These are phyloP conservation scores for Neoitamus cyanurus DNA, from an alignment of 2,888 invertebrate species.

Conservation along the genomic window DNA sequence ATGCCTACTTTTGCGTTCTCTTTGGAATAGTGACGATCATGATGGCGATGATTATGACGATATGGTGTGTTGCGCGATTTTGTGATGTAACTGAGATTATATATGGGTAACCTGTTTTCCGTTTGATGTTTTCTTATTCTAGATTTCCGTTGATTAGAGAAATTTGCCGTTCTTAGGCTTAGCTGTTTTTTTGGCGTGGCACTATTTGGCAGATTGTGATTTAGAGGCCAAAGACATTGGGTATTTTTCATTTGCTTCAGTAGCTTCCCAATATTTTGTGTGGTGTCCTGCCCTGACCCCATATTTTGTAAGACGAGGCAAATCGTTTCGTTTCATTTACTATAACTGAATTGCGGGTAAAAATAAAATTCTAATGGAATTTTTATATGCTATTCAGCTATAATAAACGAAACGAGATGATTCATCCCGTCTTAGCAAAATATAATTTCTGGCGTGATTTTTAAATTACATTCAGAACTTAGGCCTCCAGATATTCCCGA, in stretches of 20 bases:
- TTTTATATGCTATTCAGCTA: too few species aligned
- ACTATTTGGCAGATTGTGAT: background rate
- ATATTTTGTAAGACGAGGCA: too few species aligned
- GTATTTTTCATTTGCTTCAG: background rate
- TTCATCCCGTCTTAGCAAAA: too few species aligned
- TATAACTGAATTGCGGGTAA: too few species aligned
- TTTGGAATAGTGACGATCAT: background rate
- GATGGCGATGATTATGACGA: background rate
- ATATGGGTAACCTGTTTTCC: background rate
- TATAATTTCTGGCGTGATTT: too few species aligned
- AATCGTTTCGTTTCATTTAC: too few species aligned
- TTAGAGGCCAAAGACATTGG: background rate
- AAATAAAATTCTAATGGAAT: too few species aligned
- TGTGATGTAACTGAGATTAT: background rate
- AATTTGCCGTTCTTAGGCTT: background rate
- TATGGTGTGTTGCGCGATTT: background rate
- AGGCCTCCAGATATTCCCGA: too few species aligned
- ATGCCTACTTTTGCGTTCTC: background rate
- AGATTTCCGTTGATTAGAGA: background rate
- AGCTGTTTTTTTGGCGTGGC: too few species aligned
- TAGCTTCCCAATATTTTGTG: background rate
- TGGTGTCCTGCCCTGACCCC: too few species aligned
- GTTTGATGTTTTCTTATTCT: background rate
- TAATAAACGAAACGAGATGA: too few species aligned
- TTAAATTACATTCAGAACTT: too few species aligned